Base-by-base conservation (phyloP, 1,140 invertebrate species). In the Bombus breviceps region DNA sequence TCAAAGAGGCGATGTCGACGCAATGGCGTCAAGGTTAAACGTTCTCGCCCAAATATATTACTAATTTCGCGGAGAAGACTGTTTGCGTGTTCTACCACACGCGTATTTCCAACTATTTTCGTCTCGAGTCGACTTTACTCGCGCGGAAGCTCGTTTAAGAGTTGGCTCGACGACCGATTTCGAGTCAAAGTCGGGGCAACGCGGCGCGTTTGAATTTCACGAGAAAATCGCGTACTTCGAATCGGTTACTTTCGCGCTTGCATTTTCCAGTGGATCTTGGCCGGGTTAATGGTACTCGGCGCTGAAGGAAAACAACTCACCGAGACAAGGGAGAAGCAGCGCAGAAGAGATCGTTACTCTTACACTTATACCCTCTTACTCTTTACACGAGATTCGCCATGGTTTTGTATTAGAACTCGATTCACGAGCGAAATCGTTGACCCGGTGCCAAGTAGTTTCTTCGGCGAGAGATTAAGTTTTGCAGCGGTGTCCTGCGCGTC, bases 391-490 rank as follows among this genome's bases (percentile, higher is more conserved):
- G 59, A 78, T 83, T 34, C 53, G 3, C 76, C 25, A 62, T 57
- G 76, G 53, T 85, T 81, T 68, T 73, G 76, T 41, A 41, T 72
- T 9, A 37, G 66, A 47, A 72, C 32, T n/a, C 39, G 66, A 80
- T 62, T 75, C 77, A 25, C 41, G 59, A 43, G 53, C 28, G 81
- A 73, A 74, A 85, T 57, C 83, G 76, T 80, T 84, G 76, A 84
- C 39, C 83, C 66, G 66, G 76, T 80, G 76, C 76, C 83, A 84
- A 80, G 34, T 53, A 59, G 74, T 71, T 78, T 79, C 34, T 82
- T 82, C 66, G 13, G 22, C 32, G 39, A 80, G 39, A 47, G 83
- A 80, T 79, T 43, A 69, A 79, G 62, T 71, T 69, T 71, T 13
- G 39, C 66, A 12, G 43, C 6, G 47, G 47, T 53, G 47, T 53